Evolutionary conservation across 2,888 invertebrate species (phyloP), one percentile per base, ranked within the genome.

Genomic region (Drosophila subquinaria): DNA sequence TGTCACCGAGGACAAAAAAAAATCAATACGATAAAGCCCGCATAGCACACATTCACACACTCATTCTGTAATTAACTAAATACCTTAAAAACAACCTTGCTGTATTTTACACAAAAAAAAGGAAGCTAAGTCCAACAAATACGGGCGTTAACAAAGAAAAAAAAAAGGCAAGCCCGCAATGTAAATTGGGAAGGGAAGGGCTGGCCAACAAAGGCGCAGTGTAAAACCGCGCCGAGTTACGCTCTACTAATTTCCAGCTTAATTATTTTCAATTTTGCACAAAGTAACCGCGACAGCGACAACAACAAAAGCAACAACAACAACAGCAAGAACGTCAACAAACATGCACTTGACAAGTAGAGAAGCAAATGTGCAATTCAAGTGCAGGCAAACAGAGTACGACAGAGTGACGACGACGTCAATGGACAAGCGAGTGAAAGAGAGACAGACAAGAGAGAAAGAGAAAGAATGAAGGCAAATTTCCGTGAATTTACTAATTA

Each of bases 201-300:
- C 42, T 38, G 30, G 38, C 43, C 42, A 73, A 77, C 76, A 76
- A 77, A 76, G 69, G 52, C 42, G 36, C 30, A 42, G 66, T 61
- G 59, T 38, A 65, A 65, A 69, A 65, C 56, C 71, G 43, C 53
- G 69, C 68, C 50, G 56, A 61, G 88, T 82, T 84, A 88, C 86
- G 86, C 86, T 86, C 86, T 86, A 89, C 76, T 86, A 87, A 86
- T 88, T 86, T 79, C 72, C 74, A 74, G 86, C 85, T 88, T 88
- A 88, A 84, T 84, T 84, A 84, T 88, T 84, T 87, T 74, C 69
- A 76, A 84, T 84, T 84, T 84, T 71, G 66, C 76, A 76, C 87
- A 86, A 86, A 86, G 87, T 88, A 83, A 82, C 78, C 80, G 73
- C 80, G 75, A 75, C 81, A 73, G 55, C 79, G 42, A 51, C 72